These are phyloP conservation scores for Miniopterus natalensis DNA, from an alignment of 2,113 vertebrate species.

Conservation along the genomic window DNA sequence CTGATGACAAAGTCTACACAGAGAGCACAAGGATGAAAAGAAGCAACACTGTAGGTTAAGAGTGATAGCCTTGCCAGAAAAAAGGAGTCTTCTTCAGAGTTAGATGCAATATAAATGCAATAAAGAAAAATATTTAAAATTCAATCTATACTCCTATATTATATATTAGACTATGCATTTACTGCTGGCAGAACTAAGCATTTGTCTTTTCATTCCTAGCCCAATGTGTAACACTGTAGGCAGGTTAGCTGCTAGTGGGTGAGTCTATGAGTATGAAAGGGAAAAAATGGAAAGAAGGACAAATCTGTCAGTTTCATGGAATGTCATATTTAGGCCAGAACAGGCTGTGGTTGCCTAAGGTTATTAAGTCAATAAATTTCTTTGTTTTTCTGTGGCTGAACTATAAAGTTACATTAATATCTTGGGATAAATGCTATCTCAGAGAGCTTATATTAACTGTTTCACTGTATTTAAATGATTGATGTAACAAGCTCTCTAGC, in stretches of 20 bases:
- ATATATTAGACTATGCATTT: background rate
- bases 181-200: background rate
- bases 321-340: background rate
- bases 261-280: background rate
- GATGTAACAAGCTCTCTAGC: background rate
- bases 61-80: background rate
- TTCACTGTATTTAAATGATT: background rate
- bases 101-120: background rate
- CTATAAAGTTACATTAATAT: background rate
- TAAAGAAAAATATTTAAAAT: slow-evolving; percentile 12
- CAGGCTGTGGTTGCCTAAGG: background rate
- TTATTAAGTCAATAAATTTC: slow-evolving; percentile 7
- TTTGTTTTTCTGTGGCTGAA: background rate
- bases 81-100: background rate
- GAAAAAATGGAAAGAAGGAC: background rate
- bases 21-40: background rate
- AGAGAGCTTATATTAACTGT: background rate
- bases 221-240: background rate
- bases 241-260: background rate
- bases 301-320: background rate
- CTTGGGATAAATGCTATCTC: background rate
- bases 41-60: background rate
- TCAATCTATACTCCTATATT: background rate
- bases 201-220: background rate
- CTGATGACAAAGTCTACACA: background rate